Percentiles rank a stretch among this genome's conserved stretches.
phyloP scores from a whole-genome alignment of 2,888 invertebrate species.

The Slavum lentiscoides region DNA sequence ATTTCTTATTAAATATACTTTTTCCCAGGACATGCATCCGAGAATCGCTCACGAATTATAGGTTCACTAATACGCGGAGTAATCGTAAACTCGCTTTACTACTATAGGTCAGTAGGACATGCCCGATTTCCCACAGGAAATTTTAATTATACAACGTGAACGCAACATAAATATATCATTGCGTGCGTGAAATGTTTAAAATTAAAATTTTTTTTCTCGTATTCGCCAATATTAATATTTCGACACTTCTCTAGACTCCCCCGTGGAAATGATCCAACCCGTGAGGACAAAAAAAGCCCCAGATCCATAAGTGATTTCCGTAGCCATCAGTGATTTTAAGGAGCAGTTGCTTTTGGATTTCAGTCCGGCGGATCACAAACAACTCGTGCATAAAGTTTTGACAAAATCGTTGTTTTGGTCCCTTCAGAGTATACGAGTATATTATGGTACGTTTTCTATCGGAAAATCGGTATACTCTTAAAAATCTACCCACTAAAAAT shows the following conservation, averaged over 20 bases:
- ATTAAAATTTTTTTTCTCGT: not conserved
- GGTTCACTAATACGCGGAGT: not conserved
- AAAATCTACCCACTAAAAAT: no score
- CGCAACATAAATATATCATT: not conserved
- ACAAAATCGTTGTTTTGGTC: no score
- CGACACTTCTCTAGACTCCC: not conserved
- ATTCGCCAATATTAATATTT: not conserved
- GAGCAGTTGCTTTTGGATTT: no score
- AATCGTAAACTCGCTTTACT: slow-evolving; percentile 11
- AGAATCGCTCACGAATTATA: not conserved
- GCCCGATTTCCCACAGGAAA: slow-evolving; percentile 3
- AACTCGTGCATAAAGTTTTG: no score
- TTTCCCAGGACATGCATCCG: no score
- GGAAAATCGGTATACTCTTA: no score
- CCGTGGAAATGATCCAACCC: not conserved
- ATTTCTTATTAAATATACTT: no score
- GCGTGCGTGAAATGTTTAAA: not conserved
- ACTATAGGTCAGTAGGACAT: slow-evolving; percentile 35
- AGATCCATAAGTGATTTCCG: not conserved
- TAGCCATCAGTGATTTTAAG: no score
- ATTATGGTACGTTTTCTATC: no score
- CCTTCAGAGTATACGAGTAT: no score
- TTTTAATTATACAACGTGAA: not conserved
- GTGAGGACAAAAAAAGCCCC: not conserved
- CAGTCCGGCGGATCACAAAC: no score